These are phyloP conservation scores for Octopus sinensis DNA, from an alignment of 1,140 invertebrate genomes.

Conservation along the genomic window DNA sequence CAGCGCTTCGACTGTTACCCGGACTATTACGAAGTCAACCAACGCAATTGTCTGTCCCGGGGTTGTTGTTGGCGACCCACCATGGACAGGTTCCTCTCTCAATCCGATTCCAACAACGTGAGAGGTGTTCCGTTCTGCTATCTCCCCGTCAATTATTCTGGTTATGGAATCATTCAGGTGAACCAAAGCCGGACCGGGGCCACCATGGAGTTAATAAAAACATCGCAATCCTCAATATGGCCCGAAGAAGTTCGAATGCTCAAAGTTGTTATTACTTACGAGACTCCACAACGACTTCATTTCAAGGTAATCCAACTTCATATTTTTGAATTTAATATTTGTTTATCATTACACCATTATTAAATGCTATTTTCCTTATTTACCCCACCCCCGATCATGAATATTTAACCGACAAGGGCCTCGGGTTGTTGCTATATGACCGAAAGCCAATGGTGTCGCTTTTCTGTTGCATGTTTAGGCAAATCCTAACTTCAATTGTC, in stretches of 20 bases:
- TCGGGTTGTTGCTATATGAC: too few species aligned
- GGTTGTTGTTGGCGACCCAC: conserved; percentile 6
- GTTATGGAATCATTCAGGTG: background rate
- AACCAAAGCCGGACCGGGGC: background rate
- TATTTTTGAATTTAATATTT: too few species aligned
- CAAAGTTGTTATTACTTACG: background rate
- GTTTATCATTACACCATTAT: too few species aligned
- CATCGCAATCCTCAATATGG: background rate
- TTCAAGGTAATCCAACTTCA: background rate
- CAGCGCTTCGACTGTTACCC: background rate
- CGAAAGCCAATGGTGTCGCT: too few species aligned
- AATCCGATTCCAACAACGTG: background rate
- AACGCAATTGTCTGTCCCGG: background rate
- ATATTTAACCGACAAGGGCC: too few species aligned
- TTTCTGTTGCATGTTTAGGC: too few species aligned
- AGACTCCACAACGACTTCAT: background rate
- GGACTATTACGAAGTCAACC: background rate
- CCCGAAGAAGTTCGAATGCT: background rate
- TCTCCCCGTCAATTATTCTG: background rate
- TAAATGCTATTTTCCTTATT: too few species aligned
- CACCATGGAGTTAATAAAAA: conserved; percentile 2
- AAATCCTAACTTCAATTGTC: too few species aligned
- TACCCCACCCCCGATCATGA: too few species aligned
- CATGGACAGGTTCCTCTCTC: background rate
- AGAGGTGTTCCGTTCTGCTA: background rate